Percentiles rank a stretch among this genome's conserved stretches.
These are phyloP conservation scores for Aurelia coerulea DNA, from an alignment of 30 jellyfish, hydroid and myxozoan species.

Conservation along the genomic window DNA sequence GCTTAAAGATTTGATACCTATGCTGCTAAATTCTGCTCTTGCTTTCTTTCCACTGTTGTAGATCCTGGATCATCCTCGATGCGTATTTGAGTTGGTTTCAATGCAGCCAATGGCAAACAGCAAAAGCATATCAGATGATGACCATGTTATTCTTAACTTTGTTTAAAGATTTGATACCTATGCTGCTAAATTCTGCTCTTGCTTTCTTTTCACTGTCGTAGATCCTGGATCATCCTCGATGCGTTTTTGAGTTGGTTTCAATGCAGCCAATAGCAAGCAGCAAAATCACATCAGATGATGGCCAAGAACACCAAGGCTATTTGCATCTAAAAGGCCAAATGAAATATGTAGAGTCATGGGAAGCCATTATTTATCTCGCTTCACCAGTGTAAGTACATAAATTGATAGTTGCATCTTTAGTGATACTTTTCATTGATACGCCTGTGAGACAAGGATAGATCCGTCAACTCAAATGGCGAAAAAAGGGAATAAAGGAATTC, in stretches of 20 bases:
- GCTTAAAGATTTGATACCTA: too few relatives aligned
- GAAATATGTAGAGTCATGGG: slow-evolving; percentile 45
- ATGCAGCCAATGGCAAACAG: neutral
- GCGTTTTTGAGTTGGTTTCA: slow-evolving; percentile 52
- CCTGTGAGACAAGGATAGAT: too few relatives aligned
- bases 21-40: too few relatives aligned
- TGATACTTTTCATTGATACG: too few relatives aligned
- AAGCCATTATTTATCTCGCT: slow-evolving; percentile 55
- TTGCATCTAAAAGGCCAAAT: slow-evolving; percentile 64
- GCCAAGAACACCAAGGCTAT: neutral
- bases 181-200: too few relatives aligned
- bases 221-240: slow-evolving; percentile 50
- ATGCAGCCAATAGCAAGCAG: neutral
- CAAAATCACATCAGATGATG: slow-evolving; percentile 11
- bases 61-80: slow-evolving; percentile 31
- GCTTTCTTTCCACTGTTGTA: neutral
- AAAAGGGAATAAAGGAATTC: too few relatives aligned
- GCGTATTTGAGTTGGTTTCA: neutral
- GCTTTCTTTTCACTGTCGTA: neutral
- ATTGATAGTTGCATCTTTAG: too few relatives aligned
- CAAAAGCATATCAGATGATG: too few relatives aligned
- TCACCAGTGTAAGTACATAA: slow-evolving; percentile 59
- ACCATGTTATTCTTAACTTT: too few relatives aligned
- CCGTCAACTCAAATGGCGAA: too few relatives aligned
- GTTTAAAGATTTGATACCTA: too few relatives aligned